Evolutionary conservation across 2,888 invertebrate genomes (phyloP).

Genomic region (Danaus chrysippus): DNA sequence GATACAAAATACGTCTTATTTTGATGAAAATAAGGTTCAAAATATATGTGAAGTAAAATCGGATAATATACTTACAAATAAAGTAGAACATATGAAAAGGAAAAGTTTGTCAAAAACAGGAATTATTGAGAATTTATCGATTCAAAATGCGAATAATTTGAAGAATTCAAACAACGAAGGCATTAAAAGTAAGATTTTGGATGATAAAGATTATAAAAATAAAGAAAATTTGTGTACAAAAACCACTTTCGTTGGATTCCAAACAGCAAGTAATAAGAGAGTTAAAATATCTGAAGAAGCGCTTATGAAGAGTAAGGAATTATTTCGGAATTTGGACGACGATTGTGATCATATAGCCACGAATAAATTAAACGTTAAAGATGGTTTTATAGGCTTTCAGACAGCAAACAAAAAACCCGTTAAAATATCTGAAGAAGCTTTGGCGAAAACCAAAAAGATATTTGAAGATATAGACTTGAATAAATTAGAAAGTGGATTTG

Average conservation of each 20-base stretch:
- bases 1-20: no score
- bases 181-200: no score
- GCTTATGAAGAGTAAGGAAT: conserved; percentile 35
- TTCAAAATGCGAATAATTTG: no score
- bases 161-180: no score
- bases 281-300: conserved; percentile 44
- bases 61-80: no score
- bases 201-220: conserved; percentile 9
- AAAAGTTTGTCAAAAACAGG: no score
- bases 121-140: no score
- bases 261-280: conserved; percentile 44
- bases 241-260: conserved; percentile 35
- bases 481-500: conserved; percentile 10
- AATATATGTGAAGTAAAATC: no score
- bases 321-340: conserved; percentile 37
- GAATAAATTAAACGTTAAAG: conserved; percentile 3
- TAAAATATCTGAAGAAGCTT: conserved; percentile 46
- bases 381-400: conserved; percentile 41
- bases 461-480: conserved; percentile 44
- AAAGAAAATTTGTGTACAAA: neutral
- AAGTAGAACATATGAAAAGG: no score
- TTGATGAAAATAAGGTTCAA: no score
- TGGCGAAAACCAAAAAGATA: conserved; percentile 49
- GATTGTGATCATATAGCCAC: neutral
- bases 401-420: conserved; percentile 52